These are phyloP conservation scores for Lordiphosa clarofinis DNA, from an alignment of 1,140 invertebrate genomes.

Conservation along the genomic window DNA sequence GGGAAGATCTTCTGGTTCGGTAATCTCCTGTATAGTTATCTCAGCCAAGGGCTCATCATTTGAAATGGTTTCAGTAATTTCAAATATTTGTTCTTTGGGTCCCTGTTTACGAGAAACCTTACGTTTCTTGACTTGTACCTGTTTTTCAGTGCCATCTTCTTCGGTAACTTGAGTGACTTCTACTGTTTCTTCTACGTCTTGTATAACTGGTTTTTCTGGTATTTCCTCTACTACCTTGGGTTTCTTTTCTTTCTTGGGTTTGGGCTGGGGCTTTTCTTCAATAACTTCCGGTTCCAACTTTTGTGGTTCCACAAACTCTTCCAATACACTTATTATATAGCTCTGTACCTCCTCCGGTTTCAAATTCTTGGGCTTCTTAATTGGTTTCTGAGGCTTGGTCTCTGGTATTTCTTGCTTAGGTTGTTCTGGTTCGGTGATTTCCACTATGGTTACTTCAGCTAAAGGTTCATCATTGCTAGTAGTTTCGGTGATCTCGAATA, in stretches of 20 bases:
- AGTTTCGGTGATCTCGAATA: constrained; percentile 72
- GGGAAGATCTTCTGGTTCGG: constrained; percentile 13
- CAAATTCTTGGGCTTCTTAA: constrained; percentile 52
- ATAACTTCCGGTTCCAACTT: constrained; percentile 41
- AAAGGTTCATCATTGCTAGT: constrained; percentile 56
- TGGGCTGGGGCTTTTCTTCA: constrained; percentile 29
- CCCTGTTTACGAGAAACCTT: constrained; percentile 48
- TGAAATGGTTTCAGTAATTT: constrained; percentile 46
- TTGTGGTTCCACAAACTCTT: constrained; percentile 8
- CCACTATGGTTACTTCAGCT: constrained; percentile 48
- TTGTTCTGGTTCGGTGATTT: constrained; percentile 39
- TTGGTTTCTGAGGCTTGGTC: constrained; percentile 12
- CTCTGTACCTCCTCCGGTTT: constrained; percentile 43
- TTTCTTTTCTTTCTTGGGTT: constrained; percentile 26
- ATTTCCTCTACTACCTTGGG: constrained; percentile 8
- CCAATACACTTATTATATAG: constrained; percentile 29
- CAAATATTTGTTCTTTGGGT: constrained; percentile 44
- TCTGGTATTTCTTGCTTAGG: constrained; percentile 6
- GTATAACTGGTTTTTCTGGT: constrained; percentile 28
- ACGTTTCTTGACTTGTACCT: constrained; percentile 49
- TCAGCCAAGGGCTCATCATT: constrained; percentile 48
- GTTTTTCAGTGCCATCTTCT: constrained; percentile 32
- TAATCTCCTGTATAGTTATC: constrained; percentile 39
- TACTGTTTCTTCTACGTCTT: constrained; percentile 37
- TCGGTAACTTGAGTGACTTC: constrained; percentile 21